A percentile compares a stretch with the other conserved stretches of the same genome.
These are phyloP conservation scores for Vandiemenella viatica DNA, from an alignment of 2,888 invertebrate species.

Conservation along the genomic window DNA sequence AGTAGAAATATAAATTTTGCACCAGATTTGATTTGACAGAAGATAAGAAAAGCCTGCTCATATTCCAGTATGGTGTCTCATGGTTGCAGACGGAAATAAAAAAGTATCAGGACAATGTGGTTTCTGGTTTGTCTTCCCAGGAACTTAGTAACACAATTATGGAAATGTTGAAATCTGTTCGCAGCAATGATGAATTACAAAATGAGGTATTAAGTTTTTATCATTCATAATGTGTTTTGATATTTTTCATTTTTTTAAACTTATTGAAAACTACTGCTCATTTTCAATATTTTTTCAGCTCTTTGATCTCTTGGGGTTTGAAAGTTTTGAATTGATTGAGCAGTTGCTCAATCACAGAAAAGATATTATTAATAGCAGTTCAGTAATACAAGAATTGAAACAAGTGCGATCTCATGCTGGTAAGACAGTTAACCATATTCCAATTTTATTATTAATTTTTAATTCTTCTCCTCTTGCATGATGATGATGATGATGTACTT, in stretches of 20 bases:
- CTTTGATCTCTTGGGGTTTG: slow-evolving; percentile 79
- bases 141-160: slow-evolving; percentile 44
- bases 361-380: slow-evolving; percentile 10
- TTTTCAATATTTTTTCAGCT: too few species aligned
- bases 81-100: slow-evolving; percentile 40
- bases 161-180: slow-evolving; percentile 42
- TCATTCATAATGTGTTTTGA: background rate
- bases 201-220: slow-evolving; percentile 36
- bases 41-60: too few species aligned
- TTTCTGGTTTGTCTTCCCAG: slow-evolving; percentile 35
- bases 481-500: too few species aligned
- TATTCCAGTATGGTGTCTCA: slow-evolving; percentile 37
- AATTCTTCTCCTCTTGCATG: too few species aligned
- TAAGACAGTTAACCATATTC: too few species aligned
- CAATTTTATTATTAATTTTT: too few species aligned
- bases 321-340: slow-evolving; percentile 59
- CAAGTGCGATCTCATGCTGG: slow-evolving; percentile 16
- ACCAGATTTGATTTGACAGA: too few species aligned
- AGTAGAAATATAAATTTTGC: too few species aligned
- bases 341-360: slow-evolving; percentile 33
- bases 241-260: too few species aligned
- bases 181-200: slow-evolving; percentile 52
- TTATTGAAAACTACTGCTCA: too few species aligned
- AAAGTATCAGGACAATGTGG: slow-evolving; percentile 31
- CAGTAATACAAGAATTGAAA: slow-evolving; percentile 13